These are phyloP conservation scores for Glaucidium brasilianum DNA, from an alignment of 2,113 vertebrate species.

Conservation along the genomic window DNA sequence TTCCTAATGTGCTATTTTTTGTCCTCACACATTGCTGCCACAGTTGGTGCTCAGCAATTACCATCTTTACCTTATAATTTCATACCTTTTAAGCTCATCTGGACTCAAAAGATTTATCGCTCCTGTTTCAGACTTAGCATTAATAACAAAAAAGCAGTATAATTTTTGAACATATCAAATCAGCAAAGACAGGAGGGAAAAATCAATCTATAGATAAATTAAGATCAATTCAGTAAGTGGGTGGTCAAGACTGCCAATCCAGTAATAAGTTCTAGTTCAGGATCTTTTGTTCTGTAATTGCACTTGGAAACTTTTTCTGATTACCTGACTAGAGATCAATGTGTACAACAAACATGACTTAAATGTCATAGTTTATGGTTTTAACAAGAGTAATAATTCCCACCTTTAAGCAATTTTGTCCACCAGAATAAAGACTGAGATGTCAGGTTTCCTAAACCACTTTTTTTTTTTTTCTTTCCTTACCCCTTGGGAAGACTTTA, in stretches of 20 bases:
- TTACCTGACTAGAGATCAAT: neutral
- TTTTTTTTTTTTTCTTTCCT: neutral
- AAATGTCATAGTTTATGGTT: neutral
- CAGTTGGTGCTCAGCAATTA: neutral
- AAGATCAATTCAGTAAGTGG: constrained; percentile 13
- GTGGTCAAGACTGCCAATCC: neutral
- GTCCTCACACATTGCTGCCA: neutral
- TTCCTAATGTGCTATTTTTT: neutral
- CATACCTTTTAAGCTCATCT: neutral
- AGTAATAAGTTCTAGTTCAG: neutral
- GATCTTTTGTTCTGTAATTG: constrained; percentile 33
- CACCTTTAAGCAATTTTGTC: neutral
- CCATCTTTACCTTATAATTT: neutral
- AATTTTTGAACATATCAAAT: neutral
- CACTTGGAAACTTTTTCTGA: constrained; percentile 41
- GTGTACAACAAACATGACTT: neutral
- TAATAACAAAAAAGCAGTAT: neutral
- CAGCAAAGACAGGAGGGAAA: neutral
- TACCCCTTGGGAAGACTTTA: neutral
- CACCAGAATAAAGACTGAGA: neutral
- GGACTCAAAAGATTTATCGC: neutral
- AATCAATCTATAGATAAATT: constrained; percentile 10
- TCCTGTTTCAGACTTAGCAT: neutral
- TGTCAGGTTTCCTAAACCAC: neutral
- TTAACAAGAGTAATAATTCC: neutral